Base-by-base conservation (phyloP, 2,113 vertebrate species). In the Corythaixoides concolor region DNA sequence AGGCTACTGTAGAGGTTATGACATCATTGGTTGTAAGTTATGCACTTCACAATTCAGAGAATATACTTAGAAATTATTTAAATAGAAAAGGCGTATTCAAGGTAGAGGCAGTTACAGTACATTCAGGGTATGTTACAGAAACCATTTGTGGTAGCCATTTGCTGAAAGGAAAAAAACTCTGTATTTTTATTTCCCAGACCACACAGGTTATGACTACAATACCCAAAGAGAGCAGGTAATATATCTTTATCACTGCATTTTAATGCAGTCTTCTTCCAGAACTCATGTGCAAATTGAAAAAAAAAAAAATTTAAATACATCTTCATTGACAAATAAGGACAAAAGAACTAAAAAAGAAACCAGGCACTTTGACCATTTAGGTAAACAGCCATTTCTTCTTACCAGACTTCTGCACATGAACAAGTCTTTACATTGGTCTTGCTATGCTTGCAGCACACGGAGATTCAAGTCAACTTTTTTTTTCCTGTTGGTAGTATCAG, bases 91-190 rank as follows among this genome's bases (percentile, higher is more conserved):
- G 78, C 79, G 79, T 90, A 95, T 96, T 97, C 78, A 88, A 96
- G 96, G 93, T 89, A 97, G 88, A 97, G 96, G 97, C 97, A 97
- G 96, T 91, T 96, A 97, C 96, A 97, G 95, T 97, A 97, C 90
- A 85, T 95, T 97, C 91, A 97, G 96, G 92, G 67, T 85, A 81
- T 53, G 91, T 97, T 97, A 96, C 74, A 58, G 70, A 97, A 97
- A 94, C 89, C 77, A 63, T 88, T 89, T 91, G 93, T 95, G 89
- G 93, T 86, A 94, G 90, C 86, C 73, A 68, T 70, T 85, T 94
- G 88, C 85, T 77, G 91, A 89, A 78, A 96, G 95, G 94, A 97
- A 96, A 96, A 96, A 92, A 60, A 9, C 17, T 43, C 66, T 26
- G 58, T 28, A 93, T 53, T 86, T 97, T 85, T 89, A 87, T 88